These are phyloP conservation scores for Cebus imitator DNA, from an alignment of 2,113 vertebrate genomes.

Conservation along the genomic window DNA sequence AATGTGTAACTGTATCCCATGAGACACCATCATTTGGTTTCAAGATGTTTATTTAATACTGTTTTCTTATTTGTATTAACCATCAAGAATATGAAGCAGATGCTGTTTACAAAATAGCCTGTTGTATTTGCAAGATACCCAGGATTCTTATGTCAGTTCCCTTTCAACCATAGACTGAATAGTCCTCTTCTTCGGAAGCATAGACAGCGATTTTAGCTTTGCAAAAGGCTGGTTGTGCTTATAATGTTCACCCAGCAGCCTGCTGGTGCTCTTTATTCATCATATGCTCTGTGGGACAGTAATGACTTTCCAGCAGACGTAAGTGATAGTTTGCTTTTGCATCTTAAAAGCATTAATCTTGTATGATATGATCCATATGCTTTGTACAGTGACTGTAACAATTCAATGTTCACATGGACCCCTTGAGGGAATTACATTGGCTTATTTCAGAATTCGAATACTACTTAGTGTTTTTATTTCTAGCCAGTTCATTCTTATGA, in stretches of 20 bases:
- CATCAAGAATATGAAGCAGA: not conserved
- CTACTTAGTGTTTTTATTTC: not conserved
- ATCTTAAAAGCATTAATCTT: constrained; percentile 28
- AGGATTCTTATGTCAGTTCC: not conserved
- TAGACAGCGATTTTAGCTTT: not conserved
- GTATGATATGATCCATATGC: not conserved
- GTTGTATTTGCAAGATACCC: not conserved
- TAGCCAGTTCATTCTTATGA: not conserved
- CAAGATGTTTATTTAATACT: not conserved
- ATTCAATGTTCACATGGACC: not conserved
- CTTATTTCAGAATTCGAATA: not conserved
- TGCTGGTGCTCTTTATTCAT: not conserved
- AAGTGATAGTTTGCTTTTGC: not conserved
- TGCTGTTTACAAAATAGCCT: not conserved
- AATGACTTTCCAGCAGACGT: constrained; percentile 4
- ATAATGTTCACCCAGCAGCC: not conserved
- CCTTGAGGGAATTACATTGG: not conserved
- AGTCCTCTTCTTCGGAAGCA: not conserved
- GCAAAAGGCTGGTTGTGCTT: not conserved
- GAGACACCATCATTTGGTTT: not conserved
- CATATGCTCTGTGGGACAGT: not conserved
- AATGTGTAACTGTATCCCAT: not conserved
- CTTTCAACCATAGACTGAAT: not conserved
- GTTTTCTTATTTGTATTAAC: not conserved
- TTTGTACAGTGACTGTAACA: not conserved